Evolutionary conservation across 2,888 invertebrate species (phyloP), one percentile per base, ranked within the genome.

Genomic region (Dryadula phaetusa): DNA sequence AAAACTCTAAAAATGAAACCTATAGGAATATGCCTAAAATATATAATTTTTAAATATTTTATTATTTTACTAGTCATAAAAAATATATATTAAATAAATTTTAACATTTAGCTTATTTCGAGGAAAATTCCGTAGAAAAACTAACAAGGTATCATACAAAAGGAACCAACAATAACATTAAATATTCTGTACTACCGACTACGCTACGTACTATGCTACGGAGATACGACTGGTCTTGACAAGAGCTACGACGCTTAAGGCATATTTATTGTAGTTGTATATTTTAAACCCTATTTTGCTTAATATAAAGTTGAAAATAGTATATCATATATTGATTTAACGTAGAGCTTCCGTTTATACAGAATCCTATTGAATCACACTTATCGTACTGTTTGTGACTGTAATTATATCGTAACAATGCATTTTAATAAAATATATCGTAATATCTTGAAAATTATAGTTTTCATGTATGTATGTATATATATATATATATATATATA

Each of bases 211-310:
- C 16, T 32, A n/a, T 32, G 46, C 64, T 64, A 64, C 64, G 47
- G 25, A 47, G 58, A 40, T 49, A 64, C 64, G 64, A 20, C 54
- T 64, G 49, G 42, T 20, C 32, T 18, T 58, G 49, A 49, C 58
- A 65, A 65, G 47, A 47, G 64, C 64, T 65, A 60, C 49, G 42
- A 58, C 22, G 53, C 20, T 37, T 63, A 56, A 56, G 18, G 37
- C 47, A 14, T 56, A 25, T 56, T 37, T 16, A 16, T 10, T 25
- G 8, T 10, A 7, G 25, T 16, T 14, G 16, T 22, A 4, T 20
- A 32, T 44, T 60, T 20, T 60, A 4, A 16, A 5, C 7, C 32
- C 32, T 60, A 32, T 46, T 12, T n/a, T n/a, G 8, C 12, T 4
- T 3, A 7, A 0, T 1, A 16, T 44, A 20, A 20, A 46, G 28